phyloP scores from a whole-genome alignment of 1,140 invertebrate genomes.

The Teleogryllus occipitalis region DNA sequence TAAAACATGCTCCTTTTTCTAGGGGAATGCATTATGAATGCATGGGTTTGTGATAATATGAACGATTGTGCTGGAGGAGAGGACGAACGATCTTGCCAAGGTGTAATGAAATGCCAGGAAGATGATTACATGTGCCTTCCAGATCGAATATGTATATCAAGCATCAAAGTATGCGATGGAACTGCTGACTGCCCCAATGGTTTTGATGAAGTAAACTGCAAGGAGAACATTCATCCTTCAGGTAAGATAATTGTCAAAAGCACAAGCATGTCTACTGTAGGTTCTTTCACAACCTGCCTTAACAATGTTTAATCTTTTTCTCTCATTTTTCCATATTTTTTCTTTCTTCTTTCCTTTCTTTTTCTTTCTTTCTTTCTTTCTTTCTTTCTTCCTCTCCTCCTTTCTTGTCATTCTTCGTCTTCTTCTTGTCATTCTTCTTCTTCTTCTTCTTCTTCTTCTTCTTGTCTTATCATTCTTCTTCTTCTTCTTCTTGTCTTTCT shows the following conservation, averaged over 20 bases:
- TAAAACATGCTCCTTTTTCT: conserved; percentile 24
- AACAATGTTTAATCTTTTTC: background rate
- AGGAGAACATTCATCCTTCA: conserved; percentile 34
- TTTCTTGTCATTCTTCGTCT: no score
- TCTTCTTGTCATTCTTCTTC: no score
- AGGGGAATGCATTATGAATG: conserved; percentile 63
- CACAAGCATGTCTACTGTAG: background rate
- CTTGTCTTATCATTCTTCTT: no score
- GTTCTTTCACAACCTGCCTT: background rate
- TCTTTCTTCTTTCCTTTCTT: background rate
- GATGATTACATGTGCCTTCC: conserved; percentile 60
- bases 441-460: no score
- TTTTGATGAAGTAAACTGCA: conserved; percentile 57
- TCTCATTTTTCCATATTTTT: background rate
- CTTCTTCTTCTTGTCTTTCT: no score
- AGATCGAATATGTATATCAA: conserved; percentile 61
- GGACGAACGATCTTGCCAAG: conserved; percentile 47
- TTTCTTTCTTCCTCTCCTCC: no score
- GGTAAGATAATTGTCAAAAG: conserved; percentile 34
- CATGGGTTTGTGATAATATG: conserved; percentile 61
- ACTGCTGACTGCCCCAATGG: conserved; percentile 64
- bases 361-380: background rate
- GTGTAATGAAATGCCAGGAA: conserved; percentile 30
- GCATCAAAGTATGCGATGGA: conserved; percentile 54
- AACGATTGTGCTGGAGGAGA: conserved; percentile 51